These are phyloP conservation scores for Drosophila ohnishii DNA, from an alignment of 1,140 invertebrate species.

Conservation along the genomic window DNA sequence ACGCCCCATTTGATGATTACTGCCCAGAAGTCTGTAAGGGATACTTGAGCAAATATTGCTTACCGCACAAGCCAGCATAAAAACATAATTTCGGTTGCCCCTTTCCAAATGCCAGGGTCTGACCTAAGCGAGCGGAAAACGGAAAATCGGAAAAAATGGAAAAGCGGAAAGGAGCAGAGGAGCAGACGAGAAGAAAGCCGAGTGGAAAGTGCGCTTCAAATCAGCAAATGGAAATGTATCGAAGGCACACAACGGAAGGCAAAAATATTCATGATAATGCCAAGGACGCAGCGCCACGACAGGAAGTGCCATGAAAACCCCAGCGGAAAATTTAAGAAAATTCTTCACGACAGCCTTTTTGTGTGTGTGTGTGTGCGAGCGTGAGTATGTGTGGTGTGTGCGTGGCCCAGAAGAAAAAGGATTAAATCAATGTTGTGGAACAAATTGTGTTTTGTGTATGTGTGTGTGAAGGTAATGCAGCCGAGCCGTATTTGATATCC, in stretches of 20 bases:
- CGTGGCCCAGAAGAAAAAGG: conserved; percentile 53
- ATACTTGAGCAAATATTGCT: conserved; percentile 48
- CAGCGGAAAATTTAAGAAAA: conserved; percentile 60
- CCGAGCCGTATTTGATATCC: conserved; percentile 51
- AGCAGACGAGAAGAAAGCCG: conserved; percentile 6
- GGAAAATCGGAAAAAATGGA: conserved; percentile 25
- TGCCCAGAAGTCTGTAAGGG: conserved; percentile 27
- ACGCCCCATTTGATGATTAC: conserved; percentile 36
- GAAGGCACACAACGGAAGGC: conserved; percentile 30
- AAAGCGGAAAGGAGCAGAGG: neutral
- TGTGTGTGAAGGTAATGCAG: conserved; percentile 43
- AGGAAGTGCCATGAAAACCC: conserved; percentile 50
- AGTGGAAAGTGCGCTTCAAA: conserved; percentile 58
- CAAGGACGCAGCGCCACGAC: conserved; percentile 37
- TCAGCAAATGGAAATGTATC: conserved; percentile 62
- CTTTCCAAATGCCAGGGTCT: conserved; percentile 17
- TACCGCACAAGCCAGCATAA: conserved; percentile 43
- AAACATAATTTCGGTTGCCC: conserved; percentile 48
- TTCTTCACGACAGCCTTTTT: conserved; percentile 46
- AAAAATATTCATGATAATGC: conserved; percentile 60
- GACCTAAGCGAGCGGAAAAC: conserved; percentile 58
- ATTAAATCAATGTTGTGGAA: conserved; percentile 67
- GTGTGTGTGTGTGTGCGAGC: conserved; percentile 17
- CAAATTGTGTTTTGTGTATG: conserved; percentile 51
- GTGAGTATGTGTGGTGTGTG: conserved; percentile 14